Evolutionary conservation across 2,888 invertebrate species (phyloP), one percentile per base, ranked within the genome.

Genomic region (Nebria salina): DNA sequence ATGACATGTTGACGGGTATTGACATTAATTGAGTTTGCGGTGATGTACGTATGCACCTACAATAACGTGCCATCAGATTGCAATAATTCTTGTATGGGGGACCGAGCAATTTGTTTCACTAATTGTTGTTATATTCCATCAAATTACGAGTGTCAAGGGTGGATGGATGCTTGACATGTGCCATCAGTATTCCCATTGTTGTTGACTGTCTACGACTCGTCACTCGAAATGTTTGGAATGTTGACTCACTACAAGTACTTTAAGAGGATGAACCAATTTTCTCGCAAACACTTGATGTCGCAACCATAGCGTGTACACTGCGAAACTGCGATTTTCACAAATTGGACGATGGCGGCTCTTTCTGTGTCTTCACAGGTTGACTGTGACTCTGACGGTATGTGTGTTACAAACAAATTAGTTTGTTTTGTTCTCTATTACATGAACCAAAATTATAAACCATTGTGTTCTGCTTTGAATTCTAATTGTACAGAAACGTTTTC

Each of bases 181-280:
- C 54, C 54, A 54, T 54, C 54, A 54, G 54, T 54, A 54, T 54
- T 5, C 85, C 85, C 86, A 85, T 85, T 85, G 85, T 85, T 70
- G 76, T 68, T 34, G 34, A 34, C 26, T 54, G 54, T 54, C 54
- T 54, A 54, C 54, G 54, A 13, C 13, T 26, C 65, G 72, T 72
- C 72, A 77, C 77, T 77, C 83, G 85, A 85, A 86, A 85, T 54
- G 54, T 86, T 86, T 86, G 85, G 86, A 86, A 86, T 86, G 86
- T 85, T 66, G 74, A 78, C 65, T 65, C 74, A 65, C 72, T 41
- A 74, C 64, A 74, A 78, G 78, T 78, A 26, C 64, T 75, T 75
- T 84, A 84, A 87, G 86, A 84, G 86, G 86, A 86, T 86, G 86
- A 87, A 87, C 87, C 86, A 87, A 87, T 87, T 87, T 87, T 85